Conservation (phyloP, 2,113 vertebrate species). For the Columba janthina region DNA sequence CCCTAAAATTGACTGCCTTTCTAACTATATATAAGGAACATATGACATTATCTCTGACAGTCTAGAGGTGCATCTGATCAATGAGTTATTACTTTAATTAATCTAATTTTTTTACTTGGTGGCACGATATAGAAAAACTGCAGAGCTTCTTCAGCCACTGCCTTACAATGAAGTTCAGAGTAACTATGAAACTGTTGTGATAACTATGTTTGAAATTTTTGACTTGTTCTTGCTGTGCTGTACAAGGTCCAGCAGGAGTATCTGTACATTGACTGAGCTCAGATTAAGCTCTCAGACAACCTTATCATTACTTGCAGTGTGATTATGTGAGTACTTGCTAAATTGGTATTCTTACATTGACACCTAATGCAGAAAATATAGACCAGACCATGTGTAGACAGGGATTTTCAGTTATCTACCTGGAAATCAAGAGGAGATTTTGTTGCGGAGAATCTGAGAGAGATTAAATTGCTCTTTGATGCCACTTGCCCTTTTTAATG, state of each 20-base stretch:
- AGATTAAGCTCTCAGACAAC: not conserved
- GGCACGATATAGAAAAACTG: not conserved
- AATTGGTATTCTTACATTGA: not conserved
- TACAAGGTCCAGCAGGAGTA: not conserved
- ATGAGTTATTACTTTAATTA: not conserved
- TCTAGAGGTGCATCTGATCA: not conserved
- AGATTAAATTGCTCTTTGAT: not conserved
- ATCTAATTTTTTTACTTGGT: not conserved
- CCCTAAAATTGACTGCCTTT: not conserved
- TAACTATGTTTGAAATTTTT: not conserved
- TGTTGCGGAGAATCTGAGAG: not conserved
- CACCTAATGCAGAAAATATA: not conserved
- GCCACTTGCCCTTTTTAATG: not conserved
- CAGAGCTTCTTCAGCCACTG: not conserved
- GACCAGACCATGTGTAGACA: not conserved
- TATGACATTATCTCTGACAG: not conserved
- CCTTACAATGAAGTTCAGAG: not conserved
- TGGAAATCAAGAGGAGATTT: not conserved
- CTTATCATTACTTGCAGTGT: not conserved
- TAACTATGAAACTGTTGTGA: not conserved
- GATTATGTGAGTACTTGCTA: not conserved
- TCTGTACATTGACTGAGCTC: rapidly evolving
- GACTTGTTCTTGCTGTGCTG: not conserved
- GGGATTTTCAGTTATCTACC: not conserved
- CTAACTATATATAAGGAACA: not conserved